A percentile compares a stretch with the other conserved stretches of the same genome.
Evolutionary conservation across 1,140 invertebrate species (phyloP).

Genomic region (Vollenhovia emeryi): DNA sequence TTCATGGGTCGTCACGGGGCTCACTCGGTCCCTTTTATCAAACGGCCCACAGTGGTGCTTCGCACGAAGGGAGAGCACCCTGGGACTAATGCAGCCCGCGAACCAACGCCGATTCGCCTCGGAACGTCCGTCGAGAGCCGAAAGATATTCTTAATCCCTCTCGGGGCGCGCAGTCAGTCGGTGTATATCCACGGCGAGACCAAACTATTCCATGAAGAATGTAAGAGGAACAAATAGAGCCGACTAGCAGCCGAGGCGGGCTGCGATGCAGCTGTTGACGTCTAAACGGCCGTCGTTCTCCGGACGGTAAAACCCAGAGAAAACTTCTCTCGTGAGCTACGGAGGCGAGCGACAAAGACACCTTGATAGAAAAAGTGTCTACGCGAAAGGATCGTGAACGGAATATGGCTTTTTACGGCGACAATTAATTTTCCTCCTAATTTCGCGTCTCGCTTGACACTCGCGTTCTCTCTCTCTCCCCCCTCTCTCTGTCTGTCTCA

Average conservation of each 20-base stretch:
- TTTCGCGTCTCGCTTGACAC: background rate
- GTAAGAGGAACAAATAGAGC: slow-evolving; percentile 80
- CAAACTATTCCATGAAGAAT: slow-evolving; percentile 80
- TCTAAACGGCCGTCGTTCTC: slow-evolving; percentile 72
- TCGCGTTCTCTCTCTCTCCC: background rate
- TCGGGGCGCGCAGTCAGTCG: slow-evolving; percentile 65
- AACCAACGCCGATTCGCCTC: background rate
- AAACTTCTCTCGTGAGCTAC: background rate
- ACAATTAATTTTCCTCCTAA: slow-evolving; percentile 42
- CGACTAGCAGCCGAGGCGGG: slow-evolving; percentile 65
- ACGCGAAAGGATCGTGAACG: background rate
- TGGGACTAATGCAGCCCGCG: background rate
- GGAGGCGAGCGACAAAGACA: slow-evolving; percentile 23
- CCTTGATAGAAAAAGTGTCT: slow-evolving; percentile 5
- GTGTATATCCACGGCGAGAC: slow-evolving; percentile 69
- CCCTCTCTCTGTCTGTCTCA: no score
- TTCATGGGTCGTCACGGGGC: slow-evolving; percentile 63
- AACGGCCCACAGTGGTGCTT: slow-evolving; percentile 62
- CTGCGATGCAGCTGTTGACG: slow-evolving; percentile 80
- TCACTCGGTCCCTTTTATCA: slow-evolving; percentile 53
- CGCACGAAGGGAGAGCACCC: background rate
- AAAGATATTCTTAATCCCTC: slow-evolving; percentile 74
- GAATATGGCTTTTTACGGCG: background rate
- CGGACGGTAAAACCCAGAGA: slow-evolving; percentile 43
- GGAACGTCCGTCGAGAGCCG: slow-evolving; percentile 27